Base-by-base conservation (phyloP, 30 jellyfish, hydroid and myxozoan species). In the Kudoa iwatai region DNA sequence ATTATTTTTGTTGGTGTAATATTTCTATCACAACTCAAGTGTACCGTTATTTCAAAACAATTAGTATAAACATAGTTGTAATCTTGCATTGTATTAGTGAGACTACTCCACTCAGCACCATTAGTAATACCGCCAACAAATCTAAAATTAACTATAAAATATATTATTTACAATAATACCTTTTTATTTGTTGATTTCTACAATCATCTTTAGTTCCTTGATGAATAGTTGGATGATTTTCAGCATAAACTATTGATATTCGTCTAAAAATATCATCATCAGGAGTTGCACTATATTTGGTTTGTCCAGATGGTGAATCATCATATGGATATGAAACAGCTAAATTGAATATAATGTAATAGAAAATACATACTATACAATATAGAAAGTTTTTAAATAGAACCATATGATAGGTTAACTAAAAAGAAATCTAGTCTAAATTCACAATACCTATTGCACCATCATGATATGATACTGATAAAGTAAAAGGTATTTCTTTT, bases 51-150 rank as follows among this genome's bases (percentile, higher is more conserved):
- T 39, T 77, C 96, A 53, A 54, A 52, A 54, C 96, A 77, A 40
- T 63, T 57, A 18, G 65, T 50, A 3, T 35, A 26, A 11, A 63
- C 96, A 56, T 77, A 77, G 42, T 77, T 77, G 38, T 77, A 77
- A 51, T 77, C 96, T 44, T 77, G 96, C 96, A 77, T 77, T 21
- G 88, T 86, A 2, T 86, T 86, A 20, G 84, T 28, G 2, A 77
- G 34, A 34, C 87, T 49, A 14, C 88, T 65, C 96, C 96, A 77
- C 0, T 83, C 96, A n/a, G 96, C 96, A 2, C 96, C 96, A 32
- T 77, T 77, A 2, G 88, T 53, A 14, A 77, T 64, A 2, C 96
- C 96, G 25, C 64, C 96, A 34, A 81, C 62, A 31, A 77, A 77
- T 2, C n/a, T n/a, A n/a, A n/a, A n/a, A n/a, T n/a, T n/a, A n/a